Evolutionary conservation across 2,797 vertebrate species (phyloP).

Genomic region (Acipenser ruthenus): DNA sequence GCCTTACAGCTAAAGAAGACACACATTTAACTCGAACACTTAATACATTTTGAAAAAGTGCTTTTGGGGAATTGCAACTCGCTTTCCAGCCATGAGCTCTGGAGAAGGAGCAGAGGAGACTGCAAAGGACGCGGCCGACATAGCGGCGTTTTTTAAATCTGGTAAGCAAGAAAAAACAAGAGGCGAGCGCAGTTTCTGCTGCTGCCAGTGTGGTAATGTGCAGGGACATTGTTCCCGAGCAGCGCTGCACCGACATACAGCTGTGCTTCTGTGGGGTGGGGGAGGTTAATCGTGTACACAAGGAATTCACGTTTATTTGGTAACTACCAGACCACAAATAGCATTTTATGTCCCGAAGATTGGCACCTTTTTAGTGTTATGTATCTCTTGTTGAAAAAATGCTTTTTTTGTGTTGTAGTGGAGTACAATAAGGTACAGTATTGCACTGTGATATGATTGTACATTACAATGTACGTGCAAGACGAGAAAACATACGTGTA

Average conservation of each 20-base stretch:
- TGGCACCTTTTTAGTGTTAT: no score
- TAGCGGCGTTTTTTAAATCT: constrained; percentile 91
- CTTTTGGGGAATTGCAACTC: constrained; percentile 22
- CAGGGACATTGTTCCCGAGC: constrained; percentile 10
- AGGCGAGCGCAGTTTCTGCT: constrained; percentile 6
- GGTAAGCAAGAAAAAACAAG: constrained; percentile 63
- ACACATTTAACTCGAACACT: neutral
- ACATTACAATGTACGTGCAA: no score
- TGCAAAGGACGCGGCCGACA: constrained; percentile 91
- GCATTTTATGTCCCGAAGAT: no score
- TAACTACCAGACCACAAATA: no score
- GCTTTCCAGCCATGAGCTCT: constrained; percentile 58
- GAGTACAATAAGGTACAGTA: no score
- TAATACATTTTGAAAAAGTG: constrained; percentile 7
- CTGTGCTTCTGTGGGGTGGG: neutral
- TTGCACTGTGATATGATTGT: no score
- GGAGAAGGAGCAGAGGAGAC: constrained; percentile 81
- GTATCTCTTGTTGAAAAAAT: no score
- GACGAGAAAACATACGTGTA: no score
- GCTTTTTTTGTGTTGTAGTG: no score
- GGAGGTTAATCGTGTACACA: neutral
- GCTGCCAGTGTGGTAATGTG: constrained; percentile 3
- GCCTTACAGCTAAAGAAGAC: constrained; percentile 31
- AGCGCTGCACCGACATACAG: constrained; percentile 13
- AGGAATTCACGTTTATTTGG: no score